Percentiles rank a stretch among this genome's conserved stretches.
Conservation (phyloP, 2,113 vertebrate genomes). For the Theristicus caerulescens region DNA sequence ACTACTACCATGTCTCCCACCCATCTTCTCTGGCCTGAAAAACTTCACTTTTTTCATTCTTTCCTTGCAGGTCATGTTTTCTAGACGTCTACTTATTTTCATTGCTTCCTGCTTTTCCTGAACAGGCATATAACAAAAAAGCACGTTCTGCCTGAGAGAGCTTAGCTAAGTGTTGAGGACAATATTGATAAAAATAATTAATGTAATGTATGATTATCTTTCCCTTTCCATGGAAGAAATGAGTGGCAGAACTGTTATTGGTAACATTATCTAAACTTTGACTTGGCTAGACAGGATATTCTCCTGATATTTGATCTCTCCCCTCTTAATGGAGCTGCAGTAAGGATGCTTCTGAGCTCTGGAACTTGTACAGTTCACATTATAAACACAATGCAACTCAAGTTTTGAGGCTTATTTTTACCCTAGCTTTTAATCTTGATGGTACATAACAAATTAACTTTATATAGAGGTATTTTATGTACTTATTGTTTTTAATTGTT, state of each 20-base stretch:
- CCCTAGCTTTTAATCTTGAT: neutral
- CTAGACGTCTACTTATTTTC: neutral
- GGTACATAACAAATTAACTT: neutral
- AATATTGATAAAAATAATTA: neutral
- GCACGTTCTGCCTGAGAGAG: fast-evolving
- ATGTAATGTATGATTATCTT: neutral
- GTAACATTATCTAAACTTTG: neutral
- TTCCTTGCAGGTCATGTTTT: neutral
- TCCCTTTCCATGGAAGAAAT: neutral
- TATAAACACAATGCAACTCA: neutral
- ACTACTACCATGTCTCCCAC: neutral
- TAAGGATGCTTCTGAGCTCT: neutral
- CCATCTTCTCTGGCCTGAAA: neutral
- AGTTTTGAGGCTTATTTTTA: neutral
- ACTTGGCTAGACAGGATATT: neutral
- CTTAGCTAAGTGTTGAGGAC: neutral
- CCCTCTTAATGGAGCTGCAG: neutral
- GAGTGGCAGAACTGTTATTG: neutral
- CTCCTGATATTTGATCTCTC: neutral
- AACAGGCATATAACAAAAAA: neutral
- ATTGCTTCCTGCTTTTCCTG: neutral
- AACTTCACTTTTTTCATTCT: neutral
- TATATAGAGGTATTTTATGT: neutral
- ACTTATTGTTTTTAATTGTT: neutral
- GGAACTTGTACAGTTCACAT: neutral